Evolutionary conservation across 2,113 vertebrate genomes (phyloP).

Genomic region (Petrocephalus microphthalmus): DNA sequence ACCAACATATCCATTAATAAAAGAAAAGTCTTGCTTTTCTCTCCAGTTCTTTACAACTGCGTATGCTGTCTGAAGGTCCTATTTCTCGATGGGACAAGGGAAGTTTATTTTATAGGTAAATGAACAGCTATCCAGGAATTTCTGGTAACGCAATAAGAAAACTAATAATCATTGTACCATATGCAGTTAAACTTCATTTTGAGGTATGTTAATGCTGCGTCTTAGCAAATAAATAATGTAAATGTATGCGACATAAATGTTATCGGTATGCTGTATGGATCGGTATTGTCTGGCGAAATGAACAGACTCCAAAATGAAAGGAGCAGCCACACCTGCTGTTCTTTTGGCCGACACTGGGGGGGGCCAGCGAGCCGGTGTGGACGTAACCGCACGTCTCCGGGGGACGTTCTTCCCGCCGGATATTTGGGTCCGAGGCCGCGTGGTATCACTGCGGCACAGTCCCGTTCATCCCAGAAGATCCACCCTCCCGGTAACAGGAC

Average conservation of each 20-base stretch:
- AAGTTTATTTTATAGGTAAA: not conserved
- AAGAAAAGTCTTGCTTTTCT: not conserved
- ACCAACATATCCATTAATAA: not conserved
- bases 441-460: not conserved
- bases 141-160: not conserved
- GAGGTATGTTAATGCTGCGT: not conserved
- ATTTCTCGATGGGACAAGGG: not conserved
- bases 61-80: not conserved
- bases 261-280: not conserved
- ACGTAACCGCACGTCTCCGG: not conserved
- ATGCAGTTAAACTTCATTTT: not conserved
- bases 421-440: not conserved
- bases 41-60: not conserved
- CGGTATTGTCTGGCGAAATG: not conserved
- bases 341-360: not conserved
- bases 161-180: not conserved
- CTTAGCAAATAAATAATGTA: not conserved
- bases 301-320: not conserved
- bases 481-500: not conserved
- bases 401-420: not conserved
- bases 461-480: not conserved
- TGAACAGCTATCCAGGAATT: not conserved
- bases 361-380: not conserved
- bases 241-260: not conserved
- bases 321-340: not conserved